Evolutionary conservation across 2,113 vertebrate species (phyloP).

Genomic region (Triplophysa siluroides): DNA sequence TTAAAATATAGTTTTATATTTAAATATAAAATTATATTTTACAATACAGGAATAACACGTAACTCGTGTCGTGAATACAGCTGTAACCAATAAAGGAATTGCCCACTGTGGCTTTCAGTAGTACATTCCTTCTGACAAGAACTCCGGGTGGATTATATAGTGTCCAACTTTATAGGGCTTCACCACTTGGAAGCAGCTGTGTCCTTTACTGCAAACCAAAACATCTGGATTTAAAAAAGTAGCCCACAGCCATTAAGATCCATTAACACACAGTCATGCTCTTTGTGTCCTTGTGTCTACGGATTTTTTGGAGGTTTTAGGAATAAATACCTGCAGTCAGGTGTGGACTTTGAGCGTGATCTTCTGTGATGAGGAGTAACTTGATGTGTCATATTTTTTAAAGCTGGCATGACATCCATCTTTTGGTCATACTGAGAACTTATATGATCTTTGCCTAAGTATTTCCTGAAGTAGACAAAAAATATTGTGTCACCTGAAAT

Average conservation of each 20-base stretch:
- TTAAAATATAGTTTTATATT: not conserved
- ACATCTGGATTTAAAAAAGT: slow-evolving; percentile 12
- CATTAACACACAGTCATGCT: slow-evolving; percentile 10
- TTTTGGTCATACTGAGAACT: slow-evolving; percentile 40
- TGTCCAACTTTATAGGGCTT: slow-evolving; percentile 69
- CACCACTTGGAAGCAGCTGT: slow-evolving; percentile 77
- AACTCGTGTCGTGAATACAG: not conserved
- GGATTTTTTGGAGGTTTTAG: not conserved
- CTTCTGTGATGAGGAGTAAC: slow-evolving; percentile 40
- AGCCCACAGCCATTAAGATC: slow-evolving; percentile 1
- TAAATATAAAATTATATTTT: not conserved
- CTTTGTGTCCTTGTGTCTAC: not conserved
- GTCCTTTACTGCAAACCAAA: slow-evolving; percentile 64
- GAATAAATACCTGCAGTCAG: slow-evolving; percentile 55
- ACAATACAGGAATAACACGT: not conserved
- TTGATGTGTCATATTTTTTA: slow-evolving; percentile 32
- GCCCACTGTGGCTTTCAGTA: slow-evolving; percentile 23
- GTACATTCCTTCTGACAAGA: slow-evolving; percentile 68
- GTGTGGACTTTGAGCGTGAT: slow-evolving; percentile 51
- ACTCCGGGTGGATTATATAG: slow-evolving; percentile 77
- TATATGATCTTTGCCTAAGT: slow-evolving; percentile 37
- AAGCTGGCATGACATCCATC: slow-evolving; percentile 47
- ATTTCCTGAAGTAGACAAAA: slow-evolving; percentile 53
- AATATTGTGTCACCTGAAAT: not conserved
- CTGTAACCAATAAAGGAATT: too few relatives aligned